Evolutionary conservation across 2,888 invertebrate species (phyloP), one percentile per base, ranked within the genome.

Genomic region (Lucinisca nassula): DNA sequence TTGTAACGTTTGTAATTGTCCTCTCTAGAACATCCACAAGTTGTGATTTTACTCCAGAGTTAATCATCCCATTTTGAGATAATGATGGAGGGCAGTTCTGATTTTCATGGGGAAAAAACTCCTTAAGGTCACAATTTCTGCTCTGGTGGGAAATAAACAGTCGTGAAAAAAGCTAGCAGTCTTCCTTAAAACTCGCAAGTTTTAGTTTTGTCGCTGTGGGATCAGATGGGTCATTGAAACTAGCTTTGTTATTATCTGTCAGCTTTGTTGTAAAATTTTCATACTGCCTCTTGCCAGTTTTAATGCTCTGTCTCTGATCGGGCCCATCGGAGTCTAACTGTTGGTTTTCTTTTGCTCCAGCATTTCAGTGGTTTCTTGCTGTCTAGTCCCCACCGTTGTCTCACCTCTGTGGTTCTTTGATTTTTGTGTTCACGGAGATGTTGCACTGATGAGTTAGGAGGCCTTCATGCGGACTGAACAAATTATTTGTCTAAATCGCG

Each of bases 31-130:
- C n/a, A n/a, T 12, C 0, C 10, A 40, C 17, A 1, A 74, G 45
- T 30, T 74, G 40, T n/a, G 45, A 74, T 24, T 74, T 74, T n/a
- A 45, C 45, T 21, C 74, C 74, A 12, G 38, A 45, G 2, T 17
- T n/a, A 1, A 74, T 3, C 12, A 37, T 17, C 27, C 24, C 45
- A 2, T n/a, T 74, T 14, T 27, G 24, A 30, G 74, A 40, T 0
- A 74, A 24, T 8, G 74, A 6, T 74, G 45, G 74, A 27, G 74
- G 74, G 27, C 12, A 74, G 3, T 40, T 8, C 0, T 30, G 12
- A n/a, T 74, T 74, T 49, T 74, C 74, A 74, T 74, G n/a, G n/a
- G 38, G 45, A 74, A 74, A 74, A 35, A 79, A 49, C 4, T n/a
- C n/a, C 21, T 79, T 35, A n/a, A 79, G 49, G 17, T 73, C 37